Evolutionary conservation across 2,797 vertebrate species (phyloP), one percentile per base, ranked within the genome.

Genomic region (Setipinna tenuifilis): DNA sequence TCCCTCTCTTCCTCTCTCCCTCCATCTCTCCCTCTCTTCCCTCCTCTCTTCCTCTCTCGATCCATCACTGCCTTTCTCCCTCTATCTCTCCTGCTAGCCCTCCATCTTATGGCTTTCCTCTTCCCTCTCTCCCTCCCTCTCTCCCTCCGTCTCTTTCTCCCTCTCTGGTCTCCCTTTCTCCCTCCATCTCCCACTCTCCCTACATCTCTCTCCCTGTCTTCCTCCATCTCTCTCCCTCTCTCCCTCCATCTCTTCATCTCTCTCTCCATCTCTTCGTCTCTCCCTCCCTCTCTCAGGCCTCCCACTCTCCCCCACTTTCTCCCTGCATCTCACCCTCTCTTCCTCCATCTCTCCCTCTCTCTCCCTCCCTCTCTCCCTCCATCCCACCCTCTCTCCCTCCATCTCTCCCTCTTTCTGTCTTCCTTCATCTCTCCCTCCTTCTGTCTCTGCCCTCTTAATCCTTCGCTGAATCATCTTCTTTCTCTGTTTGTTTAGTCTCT

Each of bases 71-170:
- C n/a, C n/a, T 0, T 0, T 17, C 48, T 50, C 6, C 19, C 48
- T 50, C 48, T 50, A 50, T 50, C 1, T 12, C 48, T 50, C 48
- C 12, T 12, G 6, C 48, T 12, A 50, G 6, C 48, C 48, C 48
- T 50, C 6, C 48, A 1, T 50, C 12, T 12, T 50, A 7, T 50
- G n/a, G n/a, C 48, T 41, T 25, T 19, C 1, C 10, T 6, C 41
- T 68, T 23, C 84, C 81, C 87, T 88, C 86, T 85, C 46, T 81
- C 71, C 19, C 86, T 82, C 85, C 44, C 81, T 65, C 71, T 46
- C 50, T 80, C 61, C 25, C 28, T 84, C 58, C 46, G 58, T 12
- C 6, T 21, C 59, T 71, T 62, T 50, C 61, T 62, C 61, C 4
- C 1, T 25, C 81, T 84, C 25, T 16, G 25, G 3, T 31, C 2